phyloP scores from a whole-genome alignment of 2,113 vertebrate genomes.

The Leuciscus idus region DNA sequence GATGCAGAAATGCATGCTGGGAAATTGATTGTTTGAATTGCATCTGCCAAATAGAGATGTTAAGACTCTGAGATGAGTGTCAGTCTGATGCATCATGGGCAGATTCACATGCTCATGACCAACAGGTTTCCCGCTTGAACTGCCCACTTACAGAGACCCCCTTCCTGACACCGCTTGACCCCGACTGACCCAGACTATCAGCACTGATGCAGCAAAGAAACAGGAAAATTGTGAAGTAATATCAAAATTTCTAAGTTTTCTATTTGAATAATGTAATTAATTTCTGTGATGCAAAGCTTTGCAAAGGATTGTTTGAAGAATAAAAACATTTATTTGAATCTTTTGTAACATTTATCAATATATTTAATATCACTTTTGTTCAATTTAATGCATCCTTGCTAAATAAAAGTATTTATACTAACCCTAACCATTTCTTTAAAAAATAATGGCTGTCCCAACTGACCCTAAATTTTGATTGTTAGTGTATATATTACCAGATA shows the following conservation, averaged over 20 bases:
- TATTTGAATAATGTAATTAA: background rate
- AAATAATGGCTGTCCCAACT: background rate
- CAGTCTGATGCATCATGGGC: conserved; percentile 6
- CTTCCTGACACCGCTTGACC: background rate
- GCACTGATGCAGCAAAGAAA: background rate
- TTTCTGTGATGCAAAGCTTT: background rate
- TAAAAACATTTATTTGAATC: too few species aligned
- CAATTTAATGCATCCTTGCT: too few species aligned
- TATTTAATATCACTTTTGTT: too few species aligned
- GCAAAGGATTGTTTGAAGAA: too few species aligned
- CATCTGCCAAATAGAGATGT: conserved; percentile 13
- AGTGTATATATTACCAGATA: background rate
- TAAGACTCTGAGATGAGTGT: background rate
- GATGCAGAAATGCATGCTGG: conserved; percentile 29
- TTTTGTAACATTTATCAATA: too few species aligned
- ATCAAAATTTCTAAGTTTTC: background rate
- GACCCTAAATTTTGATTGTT: background rate
- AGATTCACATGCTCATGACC: background rate
- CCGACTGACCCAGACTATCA: background rate
- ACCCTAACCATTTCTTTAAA: too few species aligned
- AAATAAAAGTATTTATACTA: too few species aligned
- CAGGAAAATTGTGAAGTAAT: background rate
- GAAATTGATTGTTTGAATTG: conserved; percentile 30
- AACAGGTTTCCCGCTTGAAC: background rate
- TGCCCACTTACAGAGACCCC: background rate